These are phyloP conservation scores for Philopotamus ludificatus DNA, from an alignment of 1,140 invertebrate genomes.

Conservation along the genomic window DNA sequence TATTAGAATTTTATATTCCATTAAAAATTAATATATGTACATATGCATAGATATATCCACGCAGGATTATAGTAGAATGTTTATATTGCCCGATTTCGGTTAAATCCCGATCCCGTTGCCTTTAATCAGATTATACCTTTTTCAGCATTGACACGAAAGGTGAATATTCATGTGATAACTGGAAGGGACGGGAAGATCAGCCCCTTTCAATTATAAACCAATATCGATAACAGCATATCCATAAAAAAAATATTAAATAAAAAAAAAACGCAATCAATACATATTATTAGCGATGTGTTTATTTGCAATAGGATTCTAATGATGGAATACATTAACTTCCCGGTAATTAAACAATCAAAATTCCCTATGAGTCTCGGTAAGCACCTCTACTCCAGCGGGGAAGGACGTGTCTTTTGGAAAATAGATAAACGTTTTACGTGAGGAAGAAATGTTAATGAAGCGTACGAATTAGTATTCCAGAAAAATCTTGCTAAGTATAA, in stretches of 20 bases:
- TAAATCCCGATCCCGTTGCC: not conserved
- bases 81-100: not conserved
- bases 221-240: no score
- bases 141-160: not conserved
- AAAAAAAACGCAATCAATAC: not conserved
- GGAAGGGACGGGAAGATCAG: no score
- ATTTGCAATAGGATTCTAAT: no score
- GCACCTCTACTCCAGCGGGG: slow-evolving; percentile 14
- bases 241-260: no score
- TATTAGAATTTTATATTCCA: no score
- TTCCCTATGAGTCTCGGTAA: slow-evolving; percentile 27
- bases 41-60: no score
- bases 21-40: no score
- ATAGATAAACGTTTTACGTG: slow-evolving; percentile 41
- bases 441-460: slow-evolving; percentile 39
- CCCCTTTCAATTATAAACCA: not conserved
- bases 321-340: no score
- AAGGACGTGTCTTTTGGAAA: slow-evolving; percentile 31
- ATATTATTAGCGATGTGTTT: no score
- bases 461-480: slow-evolving; percentile 38
- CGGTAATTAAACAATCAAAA: slow-evolving; percentile 39
- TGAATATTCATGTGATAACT: slow-evolving; percentile 2
- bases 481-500: slow-evolving; percentile 36
- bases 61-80: no score
- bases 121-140: slow-evolving; percentile 4